Conservation (phyloP, 2,797 vertebrate species). For the Urocyon cinereoargenteus region DNA sequence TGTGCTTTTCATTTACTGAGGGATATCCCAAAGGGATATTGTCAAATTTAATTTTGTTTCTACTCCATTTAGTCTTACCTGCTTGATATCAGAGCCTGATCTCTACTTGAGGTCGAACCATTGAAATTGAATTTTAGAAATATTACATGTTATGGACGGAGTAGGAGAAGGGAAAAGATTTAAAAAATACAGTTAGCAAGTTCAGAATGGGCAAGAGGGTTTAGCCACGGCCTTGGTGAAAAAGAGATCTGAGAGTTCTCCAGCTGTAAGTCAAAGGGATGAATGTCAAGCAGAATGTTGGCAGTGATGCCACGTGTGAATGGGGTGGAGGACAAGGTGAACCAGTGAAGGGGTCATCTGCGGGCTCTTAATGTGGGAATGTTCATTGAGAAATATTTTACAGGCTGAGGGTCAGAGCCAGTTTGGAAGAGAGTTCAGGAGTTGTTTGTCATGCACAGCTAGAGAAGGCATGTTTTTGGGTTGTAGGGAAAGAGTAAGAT, state of each 20-base stretch:
- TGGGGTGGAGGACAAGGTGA: not conserved
- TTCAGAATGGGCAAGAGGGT: not conserved
- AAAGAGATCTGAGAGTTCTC: not conserved
- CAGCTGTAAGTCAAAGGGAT: not conserved
- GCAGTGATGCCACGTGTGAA: fast-evolving
- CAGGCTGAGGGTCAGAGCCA: not conserved
- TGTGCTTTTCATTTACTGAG: not conserved
- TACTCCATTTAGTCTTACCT: not conserved
- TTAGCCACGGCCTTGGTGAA: not conserved
- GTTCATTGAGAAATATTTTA: not conserved
- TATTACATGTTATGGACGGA: not conserved
- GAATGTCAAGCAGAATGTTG: not conserved
- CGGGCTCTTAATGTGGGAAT: not conserved
- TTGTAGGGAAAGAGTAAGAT: not conserved
- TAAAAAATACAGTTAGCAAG: not conserved
- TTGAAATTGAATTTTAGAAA: constrained; percentile 22
- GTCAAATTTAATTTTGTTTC: not conserved
- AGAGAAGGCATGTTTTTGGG: not conserved
- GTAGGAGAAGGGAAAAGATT: not conserved
- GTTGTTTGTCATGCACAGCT: not conserved
- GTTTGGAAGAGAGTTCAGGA: not conserved
- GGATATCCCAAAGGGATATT: not conserved
- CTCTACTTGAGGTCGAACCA: not conserved
- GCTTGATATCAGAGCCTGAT: not conserved
- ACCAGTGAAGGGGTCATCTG: too few species aligned